Evolutionary conservation across 2,113 vertebrate genomes (phyloP), one percentile per base, ranked within the genome.

Genomic region (Dasypus novemcinctus): DNA sequence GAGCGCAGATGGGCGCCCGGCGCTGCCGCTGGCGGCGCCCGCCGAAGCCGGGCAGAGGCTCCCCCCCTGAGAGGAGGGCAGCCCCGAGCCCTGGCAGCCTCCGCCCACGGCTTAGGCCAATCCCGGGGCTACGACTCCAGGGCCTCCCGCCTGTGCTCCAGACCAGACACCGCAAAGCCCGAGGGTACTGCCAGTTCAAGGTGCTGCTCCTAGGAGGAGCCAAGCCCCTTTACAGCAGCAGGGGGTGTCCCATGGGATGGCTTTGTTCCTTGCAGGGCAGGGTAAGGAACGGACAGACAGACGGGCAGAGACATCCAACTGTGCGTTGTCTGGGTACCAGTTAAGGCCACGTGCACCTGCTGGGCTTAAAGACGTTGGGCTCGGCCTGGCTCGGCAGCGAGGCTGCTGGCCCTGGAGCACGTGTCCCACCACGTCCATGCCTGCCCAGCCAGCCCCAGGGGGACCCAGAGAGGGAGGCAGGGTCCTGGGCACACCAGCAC

Each of bases 271-370:
- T 71, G 63, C 86, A 63, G 78, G 46, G 81, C 71, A 90, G 27
- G 20, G 64, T 66, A 46, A 75, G 91, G 96, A 71, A 71, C 57
- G 79, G 90, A 93, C 63, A 92, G 97, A 97, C 96, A 97, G 94
- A 92, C 80, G 93, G 97, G 96, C 95, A 97, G 97, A 96, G 87
- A 57, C 46, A 49, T 29, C 57, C 68, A 59, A 46, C 33, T 25
- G 21, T 13, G 82, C 43, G 87, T 79, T 96, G 52, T 88, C 94
- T 57, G 38, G 87, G 85, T 75, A 36, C 41, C 59, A 43, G 76
- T 80, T 64, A 85, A 95, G 91, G 89, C 88, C 95, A 75, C 20
- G 23, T 64, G 38, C 52, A 84, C 91, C 90, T 61, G 41, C 83
- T n/a, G 69, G 64, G 68, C 72, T 82, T 72, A 38, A 82, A 86